phyloP scores from a whole-genome alignment of 1,140 invertebrate genomes.

The Catajapyx aquilonaris region DNA sequence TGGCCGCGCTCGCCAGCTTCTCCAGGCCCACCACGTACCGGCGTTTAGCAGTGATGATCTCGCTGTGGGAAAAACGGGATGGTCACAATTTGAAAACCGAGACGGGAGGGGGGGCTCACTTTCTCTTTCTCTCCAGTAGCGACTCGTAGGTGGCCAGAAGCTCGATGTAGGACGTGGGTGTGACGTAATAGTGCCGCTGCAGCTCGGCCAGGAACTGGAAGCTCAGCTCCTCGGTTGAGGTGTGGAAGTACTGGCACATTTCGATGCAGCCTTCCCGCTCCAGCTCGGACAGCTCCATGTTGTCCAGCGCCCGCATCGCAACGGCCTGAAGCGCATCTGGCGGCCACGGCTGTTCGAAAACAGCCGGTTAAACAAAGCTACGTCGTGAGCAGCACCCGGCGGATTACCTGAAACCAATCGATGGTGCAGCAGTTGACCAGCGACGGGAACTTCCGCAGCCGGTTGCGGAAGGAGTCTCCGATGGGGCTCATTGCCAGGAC shows the following conservation, averaged over 20 bases:
- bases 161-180: slow-evolving; percentile 83
- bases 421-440: slow-evolving; percentile 93
- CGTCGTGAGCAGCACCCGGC: neutral
- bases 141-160: slow-evolving; percentile 77
- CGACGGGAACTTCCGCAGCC: slow-evolving; percentile 80
- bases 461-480: slow-evolving; percentile 59
- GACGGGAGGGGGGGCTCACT: slow-evolving; percentile 24
- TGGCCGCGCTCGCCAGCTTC: slow-evolving; percentile 60
- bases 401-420: slow-evolving; percentile 80
- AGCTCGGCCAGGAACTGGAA: slow-evolving; percentile 44
- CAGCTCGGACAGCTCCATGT: slow-evolving; percentile 54
- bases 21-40: slow-evolving; percentile 72
- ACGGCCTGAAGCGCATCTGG: slow-evolving; percentile 79
- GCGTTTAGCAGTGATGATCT: slow-evolving; percentile 16
- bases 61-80: slow-evolving; percentile 6
- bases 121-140: slow-evolving; percentile 52
- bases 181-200: slow-evolving; percentile 69
- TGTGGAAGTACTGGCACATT: slow-evolving; percentile 82
- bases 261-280: slow-evolving; percentile 50
- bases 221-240: slow-evolving; percentile 55
- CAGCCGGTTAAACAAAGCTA: slow-evolving; percentile 2
- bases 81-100: neutral
- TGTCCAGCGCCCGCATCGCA: slow-evolving; percentile 64
- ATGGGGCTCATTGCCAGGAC: slow-evolving; percentile 84
- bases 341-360: slow-evolving; percentile 55